Conservation (phyloP, 2,797 vertebrate genomes). For the Zalophus californianus region DNA sequence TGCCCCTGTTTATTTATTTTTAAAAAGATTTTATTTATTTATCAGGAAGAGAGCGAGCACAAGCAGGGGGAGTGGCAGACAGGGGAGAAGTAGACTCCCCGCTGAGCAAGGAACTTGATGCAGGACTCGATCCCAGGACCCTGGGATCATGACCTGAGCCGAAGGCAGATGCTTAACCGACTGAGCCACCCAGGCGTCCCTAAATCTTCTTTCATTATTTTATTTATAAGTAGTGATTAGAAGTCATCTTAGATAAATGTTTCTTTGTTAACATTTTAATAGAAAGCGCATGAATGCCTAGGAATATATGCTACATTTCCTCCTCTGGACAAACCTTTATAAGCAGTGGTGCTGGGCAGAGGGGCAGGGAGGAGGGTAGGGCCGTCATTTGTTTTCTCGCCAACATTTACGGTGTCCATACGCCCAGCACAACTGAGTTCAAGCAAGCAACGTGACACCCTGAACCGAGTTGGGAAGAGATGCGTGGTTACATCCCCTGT, state of each 20-base stretch:
- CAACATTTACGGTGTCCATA: background rate
- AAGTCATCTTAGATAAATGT: background rate
- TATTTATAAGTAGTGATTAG: background rate
- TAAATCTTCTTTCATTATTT: background rate
- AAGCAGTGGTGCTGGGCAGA: background rate
- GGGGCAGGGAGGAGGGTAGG: background rate
- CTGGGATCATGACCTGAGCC: no score
- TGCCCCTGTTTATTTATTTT: background rate
- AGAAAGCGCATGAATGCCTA: background rate
- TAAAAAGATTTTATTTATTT: no score
- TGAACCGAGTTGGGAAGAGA: background rate
- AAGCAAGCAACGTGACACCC: no score
- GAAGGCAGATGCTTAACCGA: no score
- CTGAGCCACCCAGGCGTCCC: no score
- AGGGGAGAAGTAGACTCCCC: no score
- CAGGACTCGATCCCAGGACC: no score
- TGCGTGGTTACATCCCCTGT: fast-evolving
- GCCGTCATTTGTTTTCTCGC: background rate
- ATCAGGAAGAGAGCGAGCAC: no score
- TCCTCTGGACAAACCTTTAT: background rate
- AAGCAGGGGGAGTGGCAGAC: no score
- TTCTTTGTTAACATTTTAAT: background rate
- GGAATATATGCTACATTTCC: background rate
- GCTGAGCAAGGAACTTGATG: no score
- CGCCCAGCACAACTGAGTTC: fast-evolving